Percentiles rank a stretch among this genome's conserved stretches.
These are phyloP conservation scores for Capitella teleta DNA, from an alignment of 1,140 invertebrate genomes.

Conservation along the genomic window DNA sequence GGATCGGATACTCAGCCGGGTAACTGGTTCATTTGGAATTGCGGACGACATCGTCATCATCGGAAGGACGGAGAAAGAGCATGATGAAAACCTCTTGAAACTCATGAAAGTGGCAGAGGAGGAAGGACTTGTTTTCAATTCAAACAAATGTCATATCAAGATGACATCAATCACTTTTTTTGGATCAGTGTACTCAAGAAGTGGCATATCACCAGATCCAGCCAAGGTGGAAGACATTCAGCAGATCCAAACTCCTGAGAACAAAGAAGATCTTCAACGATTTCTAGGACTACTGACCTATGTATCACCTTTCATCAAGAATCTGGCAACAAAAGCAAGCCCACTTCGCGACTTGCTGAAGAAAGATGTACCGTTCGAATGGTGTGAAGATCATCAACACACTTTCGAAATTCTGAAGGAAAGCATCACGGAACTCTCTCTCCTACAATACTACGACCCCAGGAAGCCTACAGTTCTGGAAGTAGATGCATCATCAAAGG, in stretches of 20 bases:
- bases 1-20: constrained; percentile 22
- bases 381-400: neutral
- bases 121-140: constrained; percentile 34
- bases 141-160: constrained; percentile 20
- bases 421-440: neutral
- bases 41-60: constrained; percentile 24
- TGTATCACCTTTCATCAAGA: constrained; percentile 14
- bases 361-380: neutral
- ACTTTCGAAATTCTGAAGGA: neutral
- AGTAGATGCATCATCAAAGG: constrained; percentile 21
- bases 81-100: constrained; percentile 7
- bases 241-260: constrained; percentile 13
- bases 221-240: constrained; percentile 33
- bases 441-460: neutral
- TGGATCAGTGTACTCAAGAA: constrained; percentile 23
- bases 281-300: constrained; percentile 19
- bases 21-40: constrained; percentile 29
- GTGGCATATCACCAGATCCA: constrained; percentile 35
- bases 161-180: constrained; percentile 2
- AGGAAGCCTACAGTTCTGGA: neutral
- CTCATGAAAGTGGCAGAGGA: constrained; percentile 27
- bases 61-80: no score
- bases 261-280: constrained; percentile 15
- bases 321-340: constrained; percentile 4
- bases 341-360: constrained; percentile 2